Base-by-base conservation (phyloP, 2,888 invertebrate genomes). In the Epiblema foenella region DNA sequence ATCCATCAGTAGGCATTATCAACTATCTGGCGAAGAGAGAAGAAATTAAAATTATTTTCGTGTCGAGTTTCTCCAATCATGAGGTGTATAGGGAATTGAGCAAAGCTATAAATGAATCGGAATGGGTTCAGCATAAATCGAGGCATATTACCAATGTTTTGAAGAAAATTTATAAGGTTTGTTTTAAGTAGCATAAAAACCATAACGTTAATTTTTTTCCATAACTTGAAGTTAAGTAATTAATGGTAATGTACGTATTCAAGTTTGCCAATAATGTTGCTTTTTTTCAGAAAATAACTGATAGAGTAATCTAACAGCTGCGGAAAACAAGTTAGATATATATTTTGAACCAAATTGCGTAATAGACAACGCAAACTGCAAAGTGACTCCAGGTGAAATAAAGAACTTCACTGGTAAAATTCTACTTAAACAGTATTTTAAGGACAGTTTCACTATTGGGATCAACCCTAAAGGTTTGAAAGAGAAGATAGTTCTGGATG, bases 221-320 rank as follows among this genome's bases (percentile, higher is more conserved):
- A 29, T 29, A 4, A 29, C 29, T 29, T 29, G 29, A 29, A 29
- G 29, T 29, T 29, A 5, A 2, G 29, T 29, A 29, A 5, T 29
- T 29, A 29, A 4, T 29, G 5, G n/a, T n/a, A n/a, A n/a, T n/a
- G n/a, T n/a, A n/a, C n/a, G n/a, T n/a, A n/a, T n/a, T n/a, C n/a
- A n/a, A n/a, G n/a, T n/a, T n/a, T n/a, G n/a, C n/a, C n/a, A n/a
- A n/a, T n/a, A n/a, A n/a, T n/a, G n/a, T n/a, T 24, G 24, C 5
- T n/a, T 20, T 33, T 70, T 71, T 70, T 37, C 49, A 71, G 70
- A 49, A 49, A 17, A 66, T 71, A 60, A 56, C 70, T 15, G 15
- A 71, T 9, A 46, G 46, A 20, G 29, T 71, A 3, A 62, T 62
- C 7, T 62, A 10, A 39, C 62, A 24, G 54, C 56, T 9, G 56